phyloP scores from a whole-genome alignment of 2,888 invertebrate genomes.

The Ferdinandea cuprea region DNA sequence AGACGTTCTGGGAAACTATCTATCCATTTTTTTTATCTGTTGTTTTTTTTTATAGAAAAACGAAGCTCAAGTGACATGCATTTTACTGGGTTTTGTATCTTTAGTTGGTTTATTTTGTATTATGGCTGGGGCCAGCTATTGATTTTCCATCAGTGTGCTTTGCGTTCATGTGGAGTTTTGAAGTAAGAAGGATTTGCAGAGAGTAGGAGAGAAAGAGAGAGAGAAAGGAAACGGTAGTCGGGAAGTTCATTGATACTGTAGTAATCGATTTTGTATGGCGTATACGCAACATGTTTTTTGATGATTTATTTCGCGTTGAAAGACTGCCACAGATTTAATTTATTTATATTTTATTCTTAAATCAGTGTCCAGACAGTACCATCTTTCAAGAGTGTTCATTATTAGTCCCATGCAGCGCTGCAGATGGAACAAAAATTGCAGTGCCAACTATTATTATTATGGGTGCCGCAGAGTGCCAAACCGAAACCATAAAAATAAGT shows the following conservation, averaged over 20 bases:
- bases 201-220: background rate
- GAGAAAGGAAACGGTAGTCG: too few relatives aligned
- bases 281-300: background rate
- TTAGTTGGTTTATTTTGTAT: constrained; percentile 19
- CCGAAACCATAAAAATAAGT: too few relatives aligned
- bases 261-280: background rate
- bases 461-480: too few relatives aligned
- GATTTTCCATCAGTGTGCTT: constrained; percentile 30
- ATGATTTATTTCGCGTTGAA: background rate
- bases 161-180: background rate
- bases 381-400: too few relatives aligned
- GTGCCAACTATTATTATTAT: too few relatives aligned
- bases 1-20: constrained; percentile 2
- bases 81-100: constrained; percentile 37
- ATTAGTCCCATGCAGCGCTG: too few relatives aligned
- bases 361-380: too few relatives aligned
- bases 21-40: background rate
- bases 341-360: background rate
- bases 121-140: constrained; percentile 31
- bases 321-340: background rate
- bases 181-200: background rate
- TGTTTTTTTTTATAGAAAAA: background rate
- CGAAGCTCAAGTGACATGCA: constrained; percentile 32
- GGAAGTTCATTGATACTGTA: constrained; percentile 1
- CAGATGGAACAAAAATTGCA: too few relatives aligned